phyloP scores from a whole-genome alignment of 2,113 vertebrate species.

The Pterophyllum scalare region DNA sequence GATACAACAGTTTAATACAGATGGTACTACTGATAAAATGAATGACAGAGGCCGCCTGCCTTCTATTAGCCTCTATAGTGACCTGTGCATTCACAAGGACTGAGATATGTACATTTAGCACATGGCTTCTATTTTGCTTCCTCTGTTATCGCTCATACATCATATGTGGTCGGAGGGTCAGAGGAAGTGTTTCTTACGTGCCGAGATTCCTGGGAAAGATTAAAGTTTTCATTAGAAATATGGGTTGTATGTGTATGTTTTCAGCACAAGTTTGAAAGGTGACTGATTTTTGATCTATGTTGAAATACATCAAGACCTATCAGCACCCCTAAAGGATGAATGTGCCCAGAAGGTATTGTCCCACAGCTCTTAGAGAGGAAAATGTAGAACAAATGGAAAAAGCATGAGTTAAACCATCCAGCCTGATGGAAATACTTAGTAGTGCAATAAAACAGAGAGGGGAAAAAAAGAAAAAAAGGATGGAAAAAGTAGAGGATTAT shows the following conservation, averaged over 20 bases:
- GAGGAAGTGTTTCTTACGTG: neutral
- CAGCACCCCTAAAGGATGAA: conserved; percentile 7
- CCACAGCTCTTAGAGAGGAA: conserved; percentile 39
- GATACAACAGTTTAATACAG: neutral
- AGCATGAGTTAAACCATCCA: neutral
- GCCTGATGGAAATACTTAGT: conserved; percentile 7
- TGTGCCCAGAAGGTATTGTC: conserved; percentile 8
- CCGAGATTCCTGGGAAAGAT: conserved; percentile 26
- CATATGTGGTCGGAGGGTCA: neutral
- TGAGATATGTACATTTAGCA: conserved; percentile 17
- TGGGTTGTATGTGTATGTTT: conserved; percentile 20
- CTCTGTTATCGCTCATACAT: conserved; percentile 40
- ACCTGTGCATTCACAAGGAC: conserved; percentile 23
- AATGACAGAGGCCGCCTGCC: neutral
- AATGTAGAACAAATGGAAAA: conserved; percentile 20
- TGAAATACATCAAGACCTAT: conserved; percentile 36
- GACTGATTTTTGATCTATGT: conserved; percentile 41
- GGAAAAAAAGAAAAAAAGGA: neutral
- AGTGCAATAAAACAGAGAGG: neutral
- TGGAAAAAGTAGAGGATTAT: neutral
- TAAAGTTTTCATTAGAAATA: conserved; percentile 32
- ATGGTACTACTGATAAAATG: neutral
- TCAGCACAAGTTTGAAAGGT: neutral
- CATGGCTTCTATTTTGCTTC: conserved; percentile 45
- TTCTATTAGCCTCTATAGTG: conserved; percentile 12